Evolutionary conservation across 2,797 vertebrate species (phyloP), one percentile per base, ranked within the genome.

Genomic region (Pelobates cultripes): DNA sequence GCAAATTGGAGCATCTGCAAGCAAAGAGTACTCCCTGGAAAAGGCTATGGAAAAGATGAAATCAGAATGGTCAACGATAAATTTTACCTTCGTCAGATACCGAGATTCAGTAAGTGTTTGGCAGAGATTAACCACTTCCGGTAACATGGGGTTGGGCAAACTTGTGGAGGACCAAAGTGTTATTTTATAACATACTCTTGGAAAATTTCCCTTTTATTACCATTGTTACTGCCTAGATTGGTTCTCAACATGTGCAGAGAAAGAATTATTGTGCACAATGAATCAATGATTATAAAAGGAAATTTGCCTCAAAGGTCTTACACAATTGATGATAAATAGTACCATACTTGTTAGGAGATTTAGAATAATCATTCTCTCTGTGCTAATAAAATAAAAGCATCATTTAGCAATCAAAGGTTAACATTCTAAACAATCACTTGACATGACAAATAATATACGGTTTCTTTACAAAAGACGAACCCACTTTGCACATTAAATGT

Each of bases 1-100:
- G 82, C 95, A 96, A 75, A 91, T 99, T 42, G 91, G 95, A 72
- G 94, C 92, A 9, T 83, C 93, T 3, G 97, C 96, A 76, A 97
- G 94, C 89, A 97, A 99, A 80, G 97, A 99, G 75, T 93, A 94
- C 85, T 95, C 97, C 43, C 88, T 98, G 66, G 95, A 96, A 88
- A 97, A 96, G 86, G 91, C 95, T 66, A 71, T 99, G 91, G 94
- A 95, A 43, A 97, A 97, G 86, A 98, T 99, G 97, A 96, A 94
- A 88, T 85, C 0, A 0, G 96, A 99, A 78, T 98, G 96, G 97
- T 71, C 68, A 0, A 93, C 92, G 0, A 87, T 95, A 53, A 70
- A 41, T 0, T 95, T 98, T 72, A 85, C 3, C 81, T 95, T 97
- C 42, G 72, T 88, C 1, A 88, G 89, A 2, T 98, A 97, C 89